Base-by-base conservation (phyloP, 2,888 invertebrate species). In the Notodonta dromedarius region DNA sequence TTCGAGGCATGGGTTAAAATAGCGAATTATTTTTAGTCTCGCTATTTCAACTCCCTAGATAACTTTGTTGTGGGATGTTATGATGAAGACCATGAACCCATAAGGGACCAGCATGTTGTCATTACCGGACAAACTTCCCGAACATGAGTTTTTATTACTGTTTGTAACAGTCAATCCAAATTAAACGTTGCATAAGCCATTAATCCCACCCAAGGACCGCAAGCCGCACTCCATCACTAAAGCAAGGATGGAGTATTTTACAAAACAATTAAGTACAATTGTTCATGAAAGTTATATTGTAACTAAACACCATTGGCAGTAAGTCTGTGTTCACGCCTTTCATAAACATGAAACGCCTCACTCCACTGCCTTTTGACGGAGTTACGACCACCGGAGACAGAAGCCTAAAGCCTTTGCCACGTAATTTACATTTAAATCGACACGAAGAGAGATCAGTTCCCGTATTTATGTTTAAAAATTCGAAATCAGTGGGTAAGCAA, bases 381-480 rank as follows among this genome's bases (percentile, higher is more conserved):
- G 73, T 74, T 75, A 76, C 78, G 74, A 73, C 70, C 69, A 72
- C 63, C 71, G 74, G 73, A 73, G 73, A 71, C 74, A 76, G 70
- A 67, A 72, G 64, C 69, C 73, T 72, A 69, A 24, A 66, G 67
- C 73, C 71, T 77, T 77, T 74, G 69, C 70, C 65, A 66, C 67
- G 73, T 77, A 81, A 84, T 84, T 84, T 84, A 80, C 83, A 86
- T 86, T 83, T 84, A 80, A 84, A 86, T 84, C 69, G 79, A 76
- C 74, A 73, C 71, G 66, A 62, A 48, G 58, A 66, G 61, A 69
- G 62, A 63, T 64, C 68, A 56, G 58, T 67, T 64, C 65, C 58
- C 64, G 65, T 62, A 63, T 67, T 70, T 69, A 70, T 68, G 67
- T 69, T 77, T 76, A 80, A 74, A 73, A 77, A 80, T 35, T 35